Percentiles rank a stretch among this genome's conserved stretches.
These are phyloP conservation scores for Scatophagus argus DNA, from an alignment of 2,113 vertebrate genomes.

Conservation along the genomic window DNA sequence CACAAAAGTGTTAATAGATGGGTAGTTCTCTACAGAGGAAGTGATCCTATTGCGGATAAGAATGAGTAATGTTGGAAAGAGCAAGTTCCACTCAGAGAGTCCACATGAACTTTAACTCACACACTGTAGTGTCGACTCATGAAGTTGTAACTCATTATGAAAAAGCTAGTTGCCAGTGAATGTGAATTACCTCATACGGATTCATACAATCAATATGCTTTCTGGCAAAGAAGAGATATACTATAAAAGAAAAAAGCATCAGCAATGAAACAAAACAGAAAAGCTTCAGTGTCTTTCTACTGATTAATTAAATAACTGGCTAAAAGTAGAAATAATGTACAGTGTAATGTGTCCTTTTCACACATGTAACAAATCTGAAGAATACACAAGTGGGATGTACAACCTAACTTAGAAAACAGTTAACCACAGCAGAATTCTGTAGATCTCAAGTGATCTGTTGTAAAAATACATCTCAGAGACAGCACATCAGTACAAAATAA, in stretches of 20 bases:
- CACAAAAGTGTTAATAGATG: constrained; percentile 56
- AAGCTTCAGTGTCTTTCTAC: constrained; percentile 24
- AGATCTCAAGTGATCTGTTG: constrained; percentile 56
- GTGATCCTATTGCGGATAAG: constrained; percentile 42
- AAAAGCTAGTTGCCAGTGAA: constrained; percentile 41
- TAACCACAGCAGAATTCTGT: constrained; percentile 49
- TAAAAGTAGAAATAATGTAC: constrained; percentile 27
- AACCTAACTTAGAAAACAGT: constrained; percentile 45
- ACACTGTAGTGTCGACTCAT: constrained; percentile 29
- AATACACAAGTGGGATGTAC: constrained; percentile 23
- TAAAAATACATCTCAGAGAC: constrained; percentile 59
- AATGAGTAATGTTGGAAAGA: constrained; percentile 46
- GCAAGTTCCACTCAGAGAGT: constrained; percentile 32
- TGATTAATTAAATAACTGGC: constrained; percentile 53
- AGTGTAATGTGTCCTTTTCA: constrained; percentile 21
- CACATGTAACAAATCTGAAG: constrained; percentile 18
- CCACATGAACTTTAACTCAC: constrained; percentile 53
- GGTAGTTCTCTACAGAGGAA: constrained; percentile 33
- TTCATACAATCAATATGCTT: constrained; percentile 45
- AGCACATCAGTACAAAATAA: constrained; percentile 51
- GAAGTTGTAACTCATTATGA: constrained; percentile 48
- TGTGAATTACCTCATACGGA: constrained; percentile 24
- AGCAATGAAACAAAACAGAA: constrained; percentile 24
- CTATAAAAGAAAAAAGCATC: constrained; percentile 22
- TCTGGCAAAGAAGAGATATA: constrained; percentile 26